phyloP scores from a whole-genome alignment of 2,888 invertebrate species.

The Pocota personata region DNA sequence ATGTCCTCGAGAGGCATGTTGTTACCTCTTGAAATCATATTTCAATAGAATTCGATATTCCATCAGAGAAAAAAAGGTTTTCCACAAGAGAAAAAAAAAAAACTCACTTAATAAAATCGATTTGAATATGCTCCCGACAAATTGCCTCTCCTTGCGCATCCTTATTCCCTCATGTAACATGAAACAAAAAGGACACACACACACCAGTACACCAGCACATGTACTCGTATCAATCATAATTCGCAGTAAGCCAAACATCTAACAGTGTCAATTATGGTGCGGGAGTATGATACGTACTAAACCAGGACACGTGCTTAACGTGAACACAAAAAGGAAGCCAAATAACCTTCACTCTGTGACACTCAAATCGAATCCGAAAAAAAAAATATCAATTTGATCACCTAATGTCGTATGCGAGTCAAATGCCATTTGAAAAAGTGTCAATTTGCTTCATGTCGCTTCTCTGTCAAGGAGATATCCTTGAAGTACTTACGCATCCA shows the following conservation, averaged over 20 bases:
- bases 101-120: not conserved
- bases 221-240: slow-evolving; percentile 34
- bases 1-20: not conserved
- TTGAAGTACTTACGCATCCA: slow-evolving; percentile 26
- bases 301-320: slow-evolving; percentile 28
- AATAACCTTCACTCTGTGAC: slow-evolving; percentile 6
- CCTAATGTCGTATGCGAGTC: slow-evolving; percentile 40
- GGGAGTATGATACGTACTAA: slow-evolving; percentile 16
- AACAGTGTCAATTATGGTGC: slow-evolving; percentile 36
- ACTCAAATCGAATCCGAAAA: slow-evolving; percentile 21
- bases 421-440: slow-evolving; percentile 51
- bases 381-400: slow-evolving; percentile 55
- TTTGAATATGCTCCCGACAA: slow-evolving; percentile 19
- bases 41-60: slow-evolving; percentile 18
- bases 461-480: slow-evolving; percentile 20
- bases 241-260: slow-evolving; percentile 25
- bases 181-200: not conserved
- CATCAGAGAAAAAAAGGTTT: not conserved
- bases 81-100: slow-evolving; percentile 1
- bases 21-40: slow-evolving; percentile 3
- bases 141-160: not conserved
- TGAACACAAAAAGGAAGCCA: not conserved
- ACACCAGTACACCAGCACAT: too few species aligned
- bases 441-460: slow-evolving; percentile 30
- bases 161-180: not conserved